Percentiles rank a stretch among this genome's conserved stretches.
phyloP scores from a whole-genome alignment of 2,888 invertebrate genomes.

The Hydroisotoma schaefferi region DNA sequence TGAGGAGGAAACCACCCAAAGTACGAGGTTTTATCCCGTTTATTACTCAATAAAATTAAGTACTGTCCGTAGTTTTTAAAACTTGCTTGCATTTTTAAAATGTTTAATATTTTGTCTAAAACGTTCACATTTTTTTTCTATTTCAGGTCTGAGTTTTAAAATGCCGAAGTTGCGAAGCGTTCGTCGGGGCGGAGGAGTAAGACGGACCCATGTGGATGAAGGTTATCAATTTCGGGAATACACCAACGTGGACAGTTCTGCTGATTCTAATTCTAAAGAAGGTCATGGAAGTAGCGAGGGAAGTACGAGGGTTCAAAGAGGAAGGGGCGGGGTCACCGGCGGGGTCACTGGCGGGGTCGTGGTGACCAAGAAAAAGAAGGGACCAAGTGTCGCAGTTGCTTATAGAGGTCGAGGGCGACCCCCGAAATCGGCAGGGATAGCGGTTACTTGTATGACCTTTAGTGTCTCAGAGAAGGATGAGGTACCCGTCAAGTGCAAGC shows the following conservation, averaged over 20 bases:
- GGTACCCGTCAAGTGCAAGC: conserved; percentile 29
- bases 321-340: neutral
- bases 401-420: neutral
- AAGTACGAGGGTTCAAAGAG: neutral
- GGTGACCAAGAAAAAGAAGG: neutral
- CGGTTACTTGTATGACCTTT: conserved; percentile 16
- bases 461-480: conserved; percentile 29
- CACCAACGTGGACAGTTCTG: neutral
- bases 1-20: too few species aligned
- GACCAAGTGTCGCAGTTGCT: neutral
- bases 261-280: neutral
- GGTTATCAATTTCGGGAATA: too few species aligned
- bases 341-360: neutral
- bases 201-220: too few species aligned
- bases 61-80: too few species aligned
- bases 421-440: neutral
- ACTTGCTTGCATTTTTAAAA: too few species aligned
- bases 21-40: too few species aligned
- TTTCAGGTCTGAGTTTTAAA: too few species aligned
- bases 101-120: too few species aligned
- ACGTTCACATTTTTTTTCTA: too few species aligned
- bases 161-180: too few species aligned
- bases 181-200: too few species aligned
- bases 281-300: neutral
- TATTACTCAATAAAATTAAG: too few species aligned